Evolutionary conservation across 2,888 invertebrate species (phyloP).

Genomic region (Chalcosyrphus nemorum): DNA sequence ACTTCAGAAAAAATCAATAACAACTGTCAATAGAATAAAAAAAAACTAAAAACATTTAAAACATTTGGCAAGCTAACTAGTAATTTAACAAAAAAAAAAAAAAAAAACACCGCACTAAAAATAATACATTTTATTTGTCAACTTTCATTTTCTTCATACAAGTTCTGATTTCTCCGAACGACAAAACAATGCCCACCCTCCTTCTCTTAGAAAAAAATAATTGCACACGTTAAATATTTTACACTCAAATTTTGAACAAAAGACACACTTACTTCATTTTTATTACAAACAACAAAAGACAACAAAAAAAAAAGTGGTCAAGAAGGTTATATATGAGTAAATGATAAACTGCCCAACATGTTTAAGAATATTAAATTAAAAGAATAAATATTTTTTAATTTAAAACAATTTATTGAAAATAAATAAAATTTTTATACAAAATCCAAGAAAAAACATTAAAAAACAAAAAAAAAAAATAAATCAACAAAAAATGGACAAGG

Average conservation of each 20-base stretch:
- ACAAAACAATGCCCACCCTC: constrained; percentile 68
- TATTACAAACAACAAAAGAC: constrained; percentile 59
- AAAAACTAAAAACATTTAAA: constrained; percentile 35
- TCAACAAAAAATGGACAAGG: constrained; percentile 52
- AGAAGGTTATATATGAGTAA: constrained; percentile 58
- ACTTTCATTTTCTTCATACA: constrained; percentile 49
- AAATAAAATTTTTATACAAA: constrained; percentile 70
- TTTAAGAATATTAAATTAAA: constrained; percentile 60
- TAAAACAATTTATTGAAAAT: constrained; percentile 53
- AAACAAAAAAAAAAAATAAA: constrained; percentile 32
- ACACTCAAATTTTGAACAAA: constrained; percentile 65
- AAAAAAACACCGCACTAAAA: constrained; percentile 58
- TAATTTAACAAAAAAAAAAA: constrained; percentile 31
- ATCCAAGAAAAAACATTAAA: constrained; percentile 54
- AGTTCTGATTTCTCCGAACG: constrained; percentile 54
- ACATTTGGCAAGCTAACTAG: constrained; percentile 64
- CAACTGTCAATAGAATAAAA: constrained; percentile 61
- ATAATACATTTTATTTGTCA: constrained; percentile 39
- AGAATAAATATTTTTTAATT: constrained; percentile 65
- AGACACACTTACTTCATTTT: constrained; percentile 59
- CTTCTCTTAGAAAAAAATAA: constrained; percentile 48
- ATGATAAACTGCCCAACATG: constrained; percentile 71
- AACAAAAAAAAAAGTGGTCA: constrained; percentile 50
- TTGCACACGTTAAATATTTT: constrained; percentile 72
- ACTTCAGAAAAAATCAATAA: constrained; percentile 64